A percentile compares a stretch with the other conserved stretches of the same genome.
These are phyloP conservation scores for Petroica traversi DNA, from an alignment of 2,113 vertebrate genomes.

Conservation along the genomic window DNA sequence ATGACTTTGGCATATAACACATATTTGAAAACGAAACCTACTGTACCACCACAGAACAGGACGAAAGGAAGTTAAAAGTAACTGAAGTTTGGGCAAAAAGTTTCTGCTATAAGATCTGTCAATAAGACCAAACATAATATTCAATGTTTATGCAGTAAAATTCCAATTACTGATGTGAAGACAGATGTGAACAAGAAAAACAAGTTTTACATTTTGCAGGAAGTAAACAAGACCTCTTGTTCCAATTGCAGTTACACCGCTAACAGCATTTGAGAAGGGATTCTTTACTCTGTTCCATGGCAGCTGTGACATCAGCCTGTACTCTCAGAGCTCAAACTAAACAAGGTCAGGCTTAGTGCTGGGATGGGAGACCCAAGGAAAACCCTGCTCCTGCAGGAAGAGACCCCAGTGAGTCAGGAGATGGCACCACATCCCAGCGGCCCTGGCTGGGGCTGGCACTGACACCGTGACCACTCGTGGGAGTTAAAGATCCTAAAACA, in stretches of 20 bases:
- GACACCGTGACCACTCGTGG: slow-evolving; percentile 37
- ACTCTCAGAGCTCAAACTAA: slow-evolving; percentile 51
- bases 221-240: slow-evolving; percentile 65
- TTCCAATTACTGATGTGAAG: slow-evolving; percentile 69
- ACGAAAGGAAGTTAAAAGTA: slow-evolving; percentile 74
- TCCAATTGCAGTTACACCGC: slow-evolving; percentile 22
- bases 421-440: slow-evolving; percentile 7
- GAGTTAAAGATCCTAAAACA: slow-evolving; percentile 37
- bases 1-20: slow-evolving; percentile 69
- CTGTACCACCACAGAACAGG: slow-evolving; percentile 68
- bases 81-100: slow-evolving; percentile 73
- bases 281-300: not conserved
- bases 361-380: slow-evolving; percentile 53
- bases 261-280: not conserved
- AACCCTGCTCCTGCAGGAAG: slow-evolving; percentile 48
- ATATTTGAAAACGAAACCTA: slow-evolving; percentile 74
- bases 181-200: slow-evolving; percentile 72
- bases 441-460: not conserved
- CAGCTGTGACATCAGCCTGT: slow-evolving; percentile 26
- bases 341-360: slow-evolving; percentile 47
- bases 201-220: slow-evolving; percentile 46
- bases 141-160: slow-evolving; percentile 68
- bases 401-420: slow-evolving; percentile 65
- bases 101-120: slow-evolving; percentile 69
- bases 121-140: slow-evolving; percentile 69